Base-by-base conservation (phyloP, 2,113 vertebrate genomes). In the Lampris incognitus region DNA sequence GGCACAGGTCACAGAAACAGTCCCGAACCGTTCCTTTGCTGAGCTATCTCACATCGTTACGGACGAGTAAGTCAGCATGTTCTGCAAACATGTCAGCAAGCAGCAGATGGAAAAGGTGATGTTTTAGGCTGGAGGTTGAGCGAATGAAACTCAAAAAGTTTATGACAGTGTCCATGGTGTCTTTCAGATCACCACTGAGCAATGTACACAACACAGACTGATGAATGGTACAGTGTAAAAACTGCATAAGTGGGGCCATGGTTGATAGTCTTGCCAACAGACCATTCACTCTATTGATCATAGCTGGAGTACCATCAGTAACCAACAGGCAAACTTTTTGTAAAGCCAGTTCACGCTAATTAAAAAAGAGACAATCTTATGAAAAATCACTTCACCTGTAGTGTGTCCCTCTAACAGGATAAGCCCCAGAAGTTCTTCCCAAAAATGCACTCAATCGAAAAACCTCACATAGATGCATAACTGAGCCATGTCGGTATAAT, bases 101-200 rank as follows among this genome's bases (percentile, higher is more conserved):
- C 54, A 65, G 44, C 61, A 37, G 61, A 41, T 36, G 11, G 42
- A 75, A 75, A 13, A 76, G 64, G 11, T 42, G 50, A 24, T 78
- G 76, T 54, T 78, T 60, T 2, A 64, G 59, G 68, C 75, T 78
- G 10, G 57, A 70, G 8, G 75, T 56, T 24, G 59, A 75, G 13
- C 66, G 24, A 10, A 62, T 66, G 24, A 72, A 67, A 55, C 74
- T 63, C 3, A 76, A 44, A 54, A 71, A 41, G 37, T 10, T 13
- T 62, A 64, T 71, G 7, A 54, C 48, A 51, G 39, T 24, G 50
- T 77, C 66, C 44, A 69, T 69, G 7, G 66, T 52, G 8, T 64
- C 6, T 56, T 71, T 77, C 36, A 77, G n/a, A 60, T 78, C 58
- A 62, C 56, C 54, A 42, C 49, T 50, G 10, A 70, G 46, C 36